Evolutionary conservation across 2,797 vertebrate genomes (phyloP), one percentile per base, ranked within the genome.

Genomic region (Oophaga sylvatica): DNA sequence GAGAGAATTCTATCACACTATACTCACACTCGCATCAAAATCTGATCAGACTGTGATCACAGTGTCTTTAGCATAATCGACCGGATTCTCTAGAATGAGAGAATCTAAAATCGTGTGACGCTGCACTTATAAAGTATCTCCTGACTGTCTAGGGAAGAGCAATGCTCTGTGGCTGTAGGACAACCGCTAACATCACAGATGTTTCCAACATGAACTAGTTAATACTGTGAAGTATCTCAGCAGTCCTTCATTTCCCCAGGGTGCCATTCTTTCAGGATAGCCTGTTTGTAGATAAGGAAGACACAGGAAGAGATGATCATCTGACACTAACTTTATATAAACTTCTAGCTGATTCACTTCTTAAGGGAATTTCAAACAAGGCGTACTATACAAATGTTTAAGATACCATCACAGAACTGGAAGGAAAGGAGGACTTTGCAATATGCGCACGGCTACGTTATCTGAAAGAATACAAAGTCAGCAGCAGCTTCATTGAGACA

Each of bases 261-360:
- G 60, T 67, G 41, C 60, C 53, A n/a, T 77, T 77, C 71, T 60
- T 84, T 62, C 83, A 65, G 56, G 45, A 65, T 77, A 78, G 62
- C 35, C 80, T 26, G 80, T 77, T 53, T 31, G n/a, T 77, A 63
- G 59, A 84, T 48, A 65, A 53, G 83, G 68, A 60, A 56, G 68
- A 56, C 48, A 57, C 65, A 57, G 56, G 81, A 83, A 84, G 15
- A 60, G 35, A 56, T 59, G 8, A n/a, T 26, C 31, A 60, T 71
- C 29, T 67, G 29, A 84, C 19, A 16, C 70, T 26, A 57, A n/a
- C 20, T 76, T 76, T 84, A 48, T 62, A 45, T 45, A 41, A 45
- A 2, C 31, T 75, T 62, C 59, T 76, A 57, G 57, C 57, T 75
- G 22, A 59, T 83, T 6, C 63, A 26, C 41, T 67, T 48, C n/a